These are phyloP conservation scores for Hyaena hyaena DNA, from an alignment of 2,113 vertebrate species.

Conservation along the genomic window DNA sequence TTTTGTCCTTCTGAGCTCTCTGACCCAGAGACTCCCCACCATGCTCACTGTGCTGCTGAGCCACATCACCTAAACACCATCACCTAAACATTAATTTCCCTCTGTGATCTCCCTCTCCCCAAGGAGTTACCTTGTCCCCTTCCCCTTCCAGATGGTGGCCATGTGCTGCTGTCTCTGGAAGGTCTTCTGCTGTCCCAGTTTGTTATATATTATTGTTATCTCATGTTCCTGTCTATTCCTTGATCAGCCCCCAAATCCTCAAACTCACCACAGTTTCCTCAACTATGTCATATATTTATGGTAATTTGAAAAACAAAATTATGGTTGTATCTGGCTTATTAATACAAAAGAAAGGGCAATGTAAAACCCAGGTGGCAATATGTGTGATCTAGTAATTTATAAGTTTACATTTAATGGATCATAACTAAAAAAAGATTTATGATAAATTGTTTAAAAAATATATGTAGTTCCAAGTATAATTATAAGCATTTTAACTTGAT, in stretches of 20 bases:
- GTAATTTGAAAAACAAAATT: not conserved
- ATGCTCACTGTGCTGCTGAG: too few relatives aligned
- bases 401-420: not conserved
- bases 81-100: too few relatives aligned
- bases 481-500: not conserved
- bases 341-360: not conserved
- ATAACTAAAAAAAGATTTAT: not conserved
- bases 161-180: not conserved
- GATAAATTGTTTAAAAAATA: not conserved
- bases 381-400: not conserved
- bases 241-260: not conserved
- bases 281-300: not conserved
- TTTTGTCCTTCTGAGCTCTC: not conserved
- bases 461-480: not conserved
- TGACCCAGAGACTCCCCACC: not conserved
- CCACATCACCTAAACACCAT: not conserved
- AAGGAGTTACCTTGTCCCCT: not conserved
- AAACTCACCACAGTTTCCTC: not conserved
- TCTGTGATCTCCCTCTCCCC: not conserved
- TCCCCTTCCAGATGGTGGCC: too few relatives aligned
- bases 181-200: not conserved
- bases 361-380: not conserved
- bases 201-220: not conserved
- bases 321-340: not conserved
- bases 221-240: not conserved